Conservation (phyloP, 2,113 vertebrate species). For the Synchiropus splendidus region DNA sequence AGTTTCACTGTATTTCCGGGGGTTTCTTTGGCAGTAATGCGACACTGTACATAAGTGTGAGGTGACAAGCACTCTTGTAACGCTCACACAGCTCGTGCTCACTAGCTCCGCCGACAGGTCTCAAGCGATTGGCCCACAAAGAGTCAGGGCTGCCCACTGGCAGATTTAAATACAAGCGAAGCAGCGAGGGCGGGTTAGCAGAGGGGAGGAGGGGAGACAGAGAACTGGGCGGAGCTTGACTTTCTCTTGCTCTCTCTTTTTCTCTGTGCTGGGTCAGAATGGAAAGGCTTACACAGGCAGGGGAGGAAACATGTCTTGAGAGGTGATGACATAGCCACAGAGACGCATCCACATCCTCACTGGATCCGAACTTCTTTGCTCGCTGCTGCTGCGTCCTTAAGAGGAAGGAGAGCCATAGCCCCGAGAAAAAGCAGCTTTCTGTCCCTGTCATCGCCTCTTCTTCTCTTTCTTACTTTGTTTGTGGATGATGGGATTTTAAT, state of each 20-base stretch:
- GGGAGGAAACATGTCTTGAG: conserved; percentile 60
- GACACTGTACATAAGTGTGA: no score
- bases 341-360: conserved; percentile 41
- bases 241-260: conserved; percentile 35
- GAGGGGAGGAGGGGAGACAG: conserved; percentile 8
- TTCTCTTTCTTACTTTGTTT: conserved; percentile 46
- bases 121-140: conserved; percentile 46
- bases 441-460: conserved; percentile 10
- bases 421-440: no score
- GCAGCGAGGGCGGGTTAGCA: conserved; percentile 27
- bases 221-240: conserved; percentile 40
- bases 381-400: conserved; percentile 17
- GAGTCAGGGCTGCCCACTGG: conserved; percentile 37
- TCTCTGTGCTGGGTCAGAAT: conserved; percentile 45
- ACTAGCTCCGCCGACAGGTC: conserved; percentile 24
- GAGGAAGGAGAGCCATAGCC: conserved; percentile 33
- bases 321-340: conserved; percentile 55
- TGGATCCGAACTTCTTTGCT: conserved; percentile 19
- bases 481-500: conserved; percentile 64
- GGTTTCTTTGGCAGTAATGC: no score
- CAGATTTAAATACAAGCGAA: conserved; percentile 45
- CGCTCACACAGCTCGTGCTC: background rate
- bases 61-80: conserved; percentile 7
- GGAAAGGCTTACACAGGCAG: conserved; percentile 49
- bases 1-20: no score